Percentiles rank a stretch among this genome's conserved stretches.
phyloP scores from a whole-genome alignment of 1,140 invertebrate genomes.

The Psilanteris sp. region DNA sequence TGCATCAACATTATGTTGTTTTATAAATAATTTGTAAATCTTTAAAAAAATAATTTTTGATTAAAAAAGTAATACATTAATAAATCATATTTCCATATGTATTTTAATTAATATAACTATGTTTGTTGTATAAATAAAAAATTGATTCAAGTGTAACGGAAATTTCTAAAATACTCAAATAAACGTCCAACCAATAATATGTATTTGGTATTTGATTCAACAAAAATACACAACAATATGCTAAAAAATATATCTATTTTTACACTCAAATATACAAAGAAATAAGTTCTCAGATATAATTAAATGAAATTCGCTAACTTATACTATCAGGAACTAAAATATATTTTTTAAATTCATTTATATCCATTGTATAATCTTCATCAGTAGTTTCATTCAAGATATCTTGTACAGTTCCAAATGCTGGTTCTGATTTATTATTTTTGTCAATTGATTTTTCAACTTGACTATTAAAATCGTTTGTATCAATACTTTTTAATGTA shows the following conservation, averaged over 20 bases:
- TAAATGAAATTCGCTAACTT: background rate
- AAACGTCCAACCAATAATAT: no score
- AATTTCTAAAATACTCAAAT: no score
- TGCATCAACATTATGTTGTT: no score
- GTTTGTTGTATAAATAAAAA: no score
- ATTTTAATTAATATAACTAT: no score
- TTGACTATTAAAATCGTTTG: background rate
- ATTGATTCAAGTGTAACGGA: no score
- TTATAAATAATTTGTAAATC: no score
- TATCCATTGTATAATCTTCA: slow-evolving; percentile 66
- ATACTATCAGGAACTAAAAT: slow-evolving; percentile 24
- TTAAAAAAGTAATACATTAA: no score
- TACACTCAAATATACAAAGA: background rate
- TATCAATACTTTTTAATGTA: background rate
- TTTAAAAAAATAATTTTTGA: no score
- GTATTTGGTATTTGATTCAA: no score
- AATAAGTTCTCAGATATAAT: background rate
- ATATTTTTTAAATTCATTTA: slow-evolving; percentile 50
- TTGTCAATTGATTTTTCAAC: slow-evolving; percentile 5
- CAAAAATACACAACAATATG: no score
- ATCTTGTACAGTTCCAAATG: slow-evolving; percentile 75
- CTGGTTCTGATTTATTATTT: slow-evolving; percentile 44
- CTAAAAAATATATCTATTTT: background rate
- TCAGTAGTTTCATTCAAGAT: slow-evolving; percentile 75
- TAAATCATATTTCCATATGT: no score